Conservation (phyloP, 1,140 invertebrate genomes). For the Zeugodacus cucurbitae region DNA sequence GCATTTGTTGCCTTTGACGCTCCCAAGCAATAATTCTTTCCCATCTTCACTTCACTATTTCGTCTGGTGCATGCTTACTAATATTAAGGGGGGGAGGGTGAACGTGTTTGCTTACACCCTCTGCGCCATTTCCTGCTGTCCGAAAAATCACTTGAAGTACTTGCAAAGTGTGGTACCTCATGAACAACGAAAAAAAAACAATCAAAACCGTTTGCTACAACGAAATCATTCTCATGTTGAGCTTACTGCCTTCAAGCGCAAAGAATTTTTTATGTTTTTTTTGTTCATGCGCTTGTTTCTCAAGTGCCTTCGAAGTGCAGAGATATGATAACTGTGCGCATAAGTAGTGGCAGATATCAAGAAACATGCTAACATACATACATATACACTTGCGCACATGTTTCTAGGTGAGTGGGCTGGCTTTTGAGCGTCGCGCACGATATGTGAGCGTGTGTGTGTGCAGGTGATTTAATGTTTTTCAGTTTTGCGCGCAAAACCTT, state of each 20-base stretch:
- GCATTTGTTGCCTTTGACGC: conserved; percentile 36
- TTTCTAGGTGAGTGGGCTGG: not conserved
- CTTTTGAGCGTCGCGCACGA: not conserved
- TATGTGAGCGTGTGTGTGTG: not conserved
- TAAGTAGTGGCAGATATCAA: not conserved
- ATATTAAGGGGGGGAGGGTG: not conserved
- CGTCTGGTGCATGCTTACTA: not conserved
- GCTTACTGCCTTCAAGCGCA: not conserved
- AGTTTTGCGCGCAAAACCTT: conserved; percentile 13
- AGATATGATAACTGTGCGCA: conserved; percentile 19
- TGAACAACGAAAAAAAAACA: too few species aligned
- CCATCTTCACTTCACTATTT: not conserved
- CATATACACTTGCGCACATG: not conserved
- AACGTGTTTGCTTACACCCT: not conserved
- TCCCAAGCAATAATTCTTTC: not conserved
- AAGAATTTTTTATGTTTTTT: not conserved
- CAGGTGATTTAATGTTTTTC: not conserved
- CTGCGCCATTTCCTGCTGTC: not conserved
- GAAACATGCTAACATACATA: not conserved
- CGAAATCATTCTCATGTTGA: not conserved
- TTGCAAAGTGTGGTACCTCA: not conserved
- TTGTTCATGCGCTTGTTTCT: not conserved
- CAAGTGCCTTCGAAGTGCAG: not conserved
- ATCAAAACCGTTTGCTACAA: not conserved
- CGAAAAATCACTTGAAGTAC: not conserved